A percentile compares a stretch with the other conserved stretches of the same genome.
Conservation (phyloP, 2,113 vertebrate genomes). For the Dendropsophus ebraccatus region DNA sequence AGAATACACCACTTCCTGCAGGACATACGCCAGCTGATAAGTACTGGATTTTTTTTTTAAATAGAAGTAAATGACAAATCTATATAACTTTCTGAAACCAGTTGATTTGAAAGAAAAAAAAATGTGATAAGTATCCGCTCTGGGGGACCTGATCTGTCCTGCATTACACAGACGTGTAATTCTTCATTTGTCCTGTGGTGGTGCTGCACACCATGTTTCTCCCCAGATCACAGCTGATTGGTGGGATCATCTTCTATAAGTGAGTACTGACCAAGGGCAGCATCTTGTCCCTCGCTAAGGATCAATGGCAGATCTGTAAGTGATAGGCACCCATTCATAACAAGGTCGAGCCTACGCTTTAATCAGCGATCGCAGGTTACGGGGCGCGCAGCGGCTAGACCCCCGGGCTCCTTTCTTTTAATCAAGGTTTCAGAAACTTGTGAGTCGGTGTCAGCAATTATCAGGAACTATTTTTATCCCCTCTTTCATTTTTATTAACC, state of each 20-base stretch:
- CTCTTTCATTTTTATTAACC: slow-evolving; percentile 19
- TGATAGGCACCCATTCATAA: no score
- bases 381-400: neutral
- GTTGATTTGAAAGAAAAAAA: no score
- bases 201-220: neutral
- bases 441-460: slow-evolving; percentile 2
- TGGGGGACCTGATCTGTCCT: no score
- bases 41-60: no score
- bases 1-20: no score
- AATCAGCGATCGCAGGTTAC: neutral
- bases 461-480: slow-evolving; percentile 15
- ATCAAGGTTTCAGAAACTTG: slow-evolving; percentile 1
- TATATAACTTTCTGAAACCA: no score
- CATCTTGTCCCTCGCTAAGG: no score
- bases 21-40: no score
- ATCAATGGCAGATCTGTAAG: no score
- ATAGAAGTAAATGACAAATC: no score
- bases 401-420: neutral
- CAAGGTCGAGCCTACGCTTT: neutral
- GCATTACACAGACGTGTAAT: neutral
- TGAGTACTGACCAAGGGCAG: neutral
- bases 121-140: no score
- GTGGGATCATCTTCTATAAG: neutral
- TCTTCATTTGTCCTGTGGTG: neutral
- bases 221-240: neutral